Evolutionary conservation across 2,888 invertebrate species (phyloP).

Genomic region (Eudasyphora cyanicolor): DNA sequence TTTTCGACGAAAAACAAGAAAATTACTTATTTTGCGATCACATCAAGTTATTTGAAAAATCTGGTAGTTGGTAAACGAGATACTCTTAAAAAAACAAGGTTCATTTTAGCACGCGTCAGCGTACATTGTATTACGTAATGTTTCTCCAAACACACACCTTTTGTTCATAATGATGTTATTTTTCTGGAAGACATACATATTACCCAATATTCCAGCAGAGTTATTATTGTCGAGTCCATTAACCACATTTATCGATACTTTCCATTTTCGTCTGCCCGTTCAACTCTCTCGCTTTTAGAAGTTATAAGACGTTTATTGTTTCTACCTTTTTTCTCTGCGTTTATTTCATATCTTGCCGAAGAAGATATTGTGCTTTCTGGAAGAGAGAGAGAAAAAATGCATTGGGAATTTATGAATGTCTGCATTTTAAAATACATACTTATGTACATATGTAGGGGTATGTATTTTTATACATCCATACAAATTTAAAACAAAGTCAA

Average conservation of each 20-base stretch:
- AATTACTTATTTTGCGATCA: too few species aligned
- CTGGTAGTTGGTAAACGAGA: background rate
- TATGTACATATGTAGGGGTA: background rate
- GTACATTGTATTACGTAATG: constrained; percentile 14
- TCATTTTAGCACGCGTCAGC: background rate
- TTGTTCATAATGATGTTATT: background rate
- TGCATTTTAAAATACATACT: constrained; percentile 1
- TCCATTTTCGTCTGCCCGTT: background rate
- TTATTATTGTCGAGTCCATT: too few species aligned
- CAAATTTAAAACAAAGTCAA: constrained; percentile 14
- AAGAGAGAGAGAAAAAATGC: background rate
- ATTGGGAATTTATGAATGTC: background rate
- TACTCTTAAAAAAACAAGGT: background rate
- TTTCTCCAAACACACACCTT: background rate
- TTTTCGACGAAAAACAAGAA: too few species aligned
- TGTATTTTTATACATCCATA: background rate
- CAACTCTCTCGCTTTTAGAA: constrained; percentile 21
- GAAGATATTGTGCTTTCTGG: background rate
- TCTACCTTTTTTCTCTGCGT: background rate
- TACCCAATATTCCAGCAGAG: background rate
- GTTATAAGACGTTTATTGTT: constrained; percentile 19
- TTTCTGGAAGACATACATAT: background rate
- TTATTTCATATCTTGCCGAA: background rate
- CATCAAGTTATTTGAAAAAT: constrained; percentile 2
- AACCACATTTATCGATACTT: background rate